Percentiles rank a stretch among this genome's conserved stretches.
Evolutionary conservation across 1,140 invertebrate genomes (phyloP).

Genomic region (Drosophila sucinea): DNA sequence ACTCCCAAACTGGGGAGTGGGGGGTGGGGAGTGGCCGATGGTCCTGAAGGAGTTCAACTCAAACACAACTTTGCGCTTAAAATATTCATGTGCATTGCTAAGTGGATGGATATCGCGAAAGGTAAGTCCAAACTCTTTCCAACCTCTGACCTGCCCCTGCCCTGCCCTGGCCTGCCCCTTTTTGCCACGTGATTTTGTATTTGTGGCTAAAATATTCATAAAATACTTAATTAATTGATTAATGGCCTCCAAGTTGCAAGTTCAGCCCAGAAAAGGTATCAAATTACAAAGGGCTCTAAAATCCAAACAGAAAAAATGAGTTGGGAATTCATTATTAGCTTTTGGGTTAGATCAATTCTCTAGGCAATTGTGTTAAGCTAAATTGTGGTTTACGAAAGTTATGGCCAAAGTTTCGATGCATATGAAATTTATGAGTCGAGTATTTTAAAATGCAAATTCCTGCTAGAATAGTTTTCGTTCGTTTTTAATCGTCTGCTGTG

Average conservation of each 20-base stretch:
- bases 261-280: slow-evolving; percentile 66
- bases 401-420: slow-evolving; percentile 39
- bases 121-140: slow-evolving; percentile 41
- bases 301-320: background rate
- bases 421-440: slow-evolving; percentile 35
- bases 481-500: background rate
- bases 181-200: background rate
- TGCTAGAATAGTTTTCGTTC: background rate
- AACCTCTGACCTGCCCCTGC: slow-evolving; percentile 22
- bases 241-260: slow-evolving; percentile 73
- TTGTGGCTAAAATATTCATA: slow-evolving; percentile 72
- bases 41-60: slow-evolving; percentile 20
- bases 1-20: background rate
- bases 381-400: slow-evolving; percentile 37
- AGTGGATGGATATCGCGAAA: slow-evolving; percentile 52
- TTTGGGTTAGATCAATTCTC: slow-evolving; percentile 1
- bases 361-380: slow-evolving; percentile 36
- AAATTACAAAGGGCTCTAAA: slow-evolving; percentile 34
- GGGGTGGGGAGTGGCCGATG: background rate
- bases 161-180: background rate
- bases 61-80: slow-evolving; percentile 59
- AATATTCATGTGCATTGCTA: slow-evolving; percentile 71
- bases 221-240: slow-evolving; percentile 81
- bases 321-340: slow-evolving; percentile 16
- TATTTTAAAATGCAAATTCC: background rate